A percentile compares a stretch with the other conserved stretches of the same genome.
Evolutionary conservation across 2,888 invertebrate genomes (phyloP).

Genomic region (Hoplodrina blanda): DNA sequence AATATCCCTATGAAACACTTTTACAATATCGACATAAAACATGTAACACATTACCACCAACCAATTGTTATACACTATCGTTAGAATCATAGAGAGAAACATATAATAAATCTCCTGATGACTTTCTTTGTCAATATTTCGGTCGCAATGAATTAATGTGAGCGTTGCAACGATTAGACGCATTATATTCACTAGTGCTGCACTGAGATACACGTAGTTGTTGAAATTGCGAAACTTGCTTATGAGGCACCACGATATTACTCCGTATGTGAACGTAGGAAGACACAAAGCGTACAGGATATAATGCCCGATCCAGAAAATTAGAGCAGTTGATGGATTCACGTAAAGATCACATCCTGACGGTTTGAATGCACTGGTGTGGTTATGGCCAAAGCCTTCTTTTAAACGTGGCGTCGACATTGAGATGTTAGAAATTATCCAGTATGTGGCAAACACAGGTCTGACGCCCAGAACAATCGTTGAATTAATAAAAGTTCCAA

Average conservation of each 20-base stretch:
- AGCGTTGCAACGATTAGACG: slow-evolving; percentile 19
- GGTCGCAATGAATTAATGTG: neutral
- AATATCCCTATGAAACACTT: slow-evolving; percentile 30
- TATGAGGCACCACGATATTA: slow-evolving; percentile 41
- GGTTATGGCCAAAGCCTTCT: neutral
- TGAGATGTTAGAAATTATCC: neutral
- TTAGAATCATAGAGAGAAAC: slow-evolving; percentile 25
- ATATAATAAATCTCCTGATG: slow-evolving; percentile 1
- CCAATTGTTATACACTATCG: slow-evolving; percentile 39
- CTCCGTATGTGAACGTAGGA: slow-evolving; percentile 31
- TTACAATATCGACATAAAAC: slow-evolving; percentile 42
- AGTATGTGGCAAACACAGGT: neutral
- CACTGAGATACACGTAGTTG: slow-evolving; percentile 44
- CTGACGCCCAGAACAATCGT: neutral
- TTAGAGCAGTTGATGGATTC: neutral
- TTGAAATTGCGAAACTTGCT: slow-evolving; percentile 45
- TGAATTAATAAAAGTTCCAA: slow-evolving; percentile 7
- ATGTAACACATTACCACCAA: slow-evolving; percentile 39
- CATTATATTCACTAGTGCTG: slow-evolving; percentile 30
- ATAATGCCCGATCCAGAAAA: slow-evolving; percentile 5
- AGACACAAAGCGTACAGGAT: slow-evolving; percentile 8
- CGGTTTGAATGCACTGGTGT: neutral
- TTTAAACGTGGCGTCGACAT: neutral
- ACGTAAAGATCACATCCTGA: slow-evolving; percentile 4
- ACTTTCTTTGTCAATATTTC: neutral